Conservation (phyloP, 2,888 invertebrate species). For the Dione vanillae region DNA sequence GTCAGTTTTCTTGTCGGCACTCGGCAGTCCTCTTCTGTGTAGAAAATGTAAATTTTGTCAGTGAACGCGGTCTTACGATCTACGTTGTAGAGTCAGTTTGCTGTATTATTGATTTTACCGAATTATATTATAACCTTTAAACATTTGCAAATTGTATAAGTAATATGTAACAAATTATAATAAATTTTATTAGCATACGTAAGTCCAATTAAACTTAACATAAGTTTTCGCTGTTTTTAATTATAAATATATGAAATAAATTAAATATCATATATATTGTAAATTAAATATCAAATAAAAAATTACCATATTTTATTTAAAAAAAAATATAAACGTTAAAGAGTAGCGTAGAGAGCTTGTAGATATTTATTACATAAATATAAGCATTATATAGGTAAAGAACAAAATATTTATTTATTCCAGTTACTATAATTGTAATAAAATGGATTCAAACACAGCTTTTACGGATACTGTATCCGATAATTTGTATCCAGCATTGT, state of each 20-base stretch:
- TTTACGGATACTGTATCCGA: slow-evolving; percentile 82
- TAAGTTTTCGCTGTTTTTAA: neutral
- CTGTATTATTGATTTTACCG: slow-evolving; percentile 12
- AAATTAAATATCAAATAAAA: too few relatives aligned
- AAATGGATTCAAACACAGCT: slow-evolving; percentile 54
- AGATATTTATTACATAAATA: neutral
- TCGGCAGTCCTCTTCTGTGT: too few relatives aligned
- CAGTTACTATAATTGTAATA: neutral
- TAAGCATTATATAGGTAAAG: neutral
- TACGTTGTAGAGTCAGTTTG: neutral
- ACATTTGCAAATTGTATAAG: neutral
- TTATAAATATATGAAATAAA: too few relatives aligned
- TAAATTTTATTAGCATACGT: neutral
- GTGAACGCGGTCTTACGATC: neutral
- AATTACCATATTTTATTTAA: too few relatives aligned
- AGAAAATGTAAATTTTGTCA: too few relatives aligned
- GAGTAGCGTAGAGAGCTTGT: too few relatives aligned
- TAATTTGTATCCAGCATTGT: slow-evolving; percentile 94
- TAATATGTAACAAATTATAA: neutral
- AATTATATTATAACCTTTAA: neutral
- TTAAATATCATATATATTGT: too few relatives aligned
- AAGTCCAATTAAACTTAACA: neutral
- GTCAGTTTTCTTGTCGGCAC: too few relatives aligned
- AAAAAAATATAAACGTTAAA: too few relatives aligned
- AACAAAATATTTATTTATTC: neutral